A percentile compares a stretch with the other conserved stretches of the same genome.
Evolutionary conservation across 2,888 invertebrate genomes (phyloP).

Genomic region (Drosophila crucigera): DNA sequence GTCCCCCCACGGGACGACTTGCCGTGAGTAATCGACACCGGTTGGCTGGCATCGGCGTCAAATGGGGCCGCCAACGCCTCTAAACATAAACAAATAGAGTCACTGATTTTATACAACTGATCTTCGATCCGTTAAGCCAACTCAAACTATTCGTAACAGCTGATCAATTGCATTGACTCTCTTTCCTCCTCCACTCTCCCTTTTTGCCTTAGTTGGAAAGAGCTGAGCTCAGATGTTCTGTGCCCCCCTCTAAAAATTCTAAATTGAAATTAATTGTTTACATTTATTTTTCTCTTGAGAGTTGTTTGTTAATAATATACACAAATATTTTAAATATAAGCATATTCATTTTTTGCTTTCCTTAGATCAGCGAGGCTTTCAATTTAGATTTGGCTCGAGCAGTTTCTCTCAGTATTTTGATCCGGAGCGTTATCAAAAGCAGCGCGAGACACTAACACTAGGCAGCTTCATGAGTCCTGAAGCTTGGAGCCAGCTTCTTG

Average conservation of each 20-base stretch:
- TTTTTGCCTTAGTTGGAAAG: conserved; percentile 7
- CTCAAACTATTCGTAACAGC: neutral
- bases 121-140: neutral
- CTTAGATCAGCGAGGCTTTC: conserved; percentile 9
- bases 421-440: conserved; percentile 36
- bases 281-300: neutral
- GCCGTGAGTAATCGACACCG: conserved; percentile 36
- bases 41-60: conserved; percentile 8
- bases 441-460: conserved; percentile 40
- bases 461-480: conserved; percentile 44
- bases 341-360: neutral
- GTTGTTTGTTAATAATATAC: neutral
- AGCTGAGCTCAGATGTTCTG: neutral
- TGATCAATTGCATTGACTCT: neutral
- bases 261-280: neutral
- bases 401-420: conserved; percentile 14
- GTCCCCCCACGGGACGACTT: neutral
- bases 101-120: neutral
- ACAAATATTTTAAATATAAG: neutral
- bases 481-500: conserved; percentile 1
- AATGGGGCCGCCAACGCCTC: conserved; percentile 8
- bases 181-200: neutral
- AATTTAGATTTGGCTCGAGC: conserved; percentile 2
- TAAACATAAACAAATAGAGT: conserved; percentile 40
- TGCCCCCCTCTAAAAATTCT: neutral